Conservation (phyloP, 64 coral and sea anemone species). For the Hydrozoanthus tunicans region DNA sequence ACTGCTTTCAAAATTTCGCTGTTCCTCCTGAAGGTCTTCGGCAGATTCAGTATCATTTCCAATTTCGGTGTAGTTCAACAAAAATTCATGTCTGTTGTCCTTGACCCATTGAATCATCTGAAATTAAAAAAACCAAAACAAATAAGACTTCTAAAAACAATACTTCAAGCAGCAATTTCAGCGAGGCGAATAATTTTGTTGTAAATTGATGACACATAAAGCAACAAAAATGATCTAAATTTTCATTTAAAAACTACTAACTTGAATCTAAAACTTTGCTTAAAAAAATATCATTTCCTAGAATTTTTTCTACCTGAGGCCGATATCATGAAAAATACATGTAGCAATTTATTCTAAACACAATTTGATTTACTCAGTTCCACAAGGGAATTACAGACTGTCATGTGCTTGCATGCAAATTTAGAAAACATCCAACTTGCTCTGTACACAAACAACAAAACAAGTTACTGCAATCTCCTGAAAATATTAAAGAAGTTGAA, state of each 20-base stretch:
- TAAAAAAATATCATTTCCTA: not conserved
- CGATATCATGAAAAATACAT: not conserved
- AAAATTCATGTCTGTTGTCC: conserved; percentile 92
- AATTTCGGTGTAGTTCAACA: conserved; percentile 96
- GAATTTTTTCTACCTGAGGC: not conserved
- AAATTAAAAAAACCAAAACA: conserved; percentile 48
- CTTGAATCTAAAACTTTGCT: not conserved
- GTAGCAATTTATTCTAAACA: not conserved
- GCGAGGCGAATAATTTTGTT: conserved; percentile 6
- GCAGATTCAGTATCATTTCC: conserved; percentile 84
- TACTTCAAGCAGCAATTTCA: conserved; percentile 42
- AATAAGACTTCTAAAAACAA: conserved; percentile 47
- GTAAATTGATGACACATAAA: conserved; percentile 4
- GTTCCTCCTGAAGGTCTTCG: conserved; percentile 87
- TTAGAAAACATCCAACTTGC: not conserved
- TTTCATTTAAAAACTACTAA: not conserved
- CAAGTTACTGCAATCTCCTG: not conserved
- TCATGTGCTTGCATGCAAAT: conserved; percentile 31
- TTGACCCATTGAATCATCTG: conserved; percentile 98
- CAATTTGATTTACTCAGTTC: conserved; percentile 8
- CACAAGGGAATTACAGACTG: conserved; percentile 39
- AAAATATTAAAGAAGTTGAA: not conserved
- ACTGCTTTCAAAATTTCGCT: conserved; percentile 88
- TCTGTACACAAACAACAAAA: conserved; percentile 12
- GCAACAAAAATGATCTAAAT: not conserved